Evolutionary conservation across 2,113 vertebrate species (phyloP).

Genomic region (Brienomyrus longianalis): DNA sequence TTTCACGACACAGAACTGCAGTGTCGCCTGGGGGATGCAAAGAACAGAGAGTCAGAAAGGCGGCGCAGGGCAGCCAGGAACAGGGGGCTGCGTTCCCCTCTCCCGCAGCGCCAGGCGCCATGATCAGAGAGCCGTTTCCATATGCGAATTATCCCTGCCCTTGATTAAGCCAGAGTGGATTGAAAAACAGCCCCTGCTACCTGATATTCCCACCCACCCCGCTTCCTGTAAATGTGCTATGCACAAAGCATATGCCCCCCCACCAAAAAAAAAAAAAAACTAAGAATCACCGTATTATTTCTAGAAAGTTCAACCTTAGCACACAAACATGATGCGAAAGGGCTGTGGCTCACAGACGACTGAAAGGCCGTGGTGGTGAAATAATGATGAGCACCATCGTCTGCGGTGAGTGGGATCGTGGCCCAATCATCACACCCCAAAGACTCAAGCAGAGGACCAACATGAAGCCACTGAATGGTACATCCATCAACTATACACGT

Average conservation of each 20-base stretch:
- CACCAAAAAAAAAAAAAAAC: background rate
- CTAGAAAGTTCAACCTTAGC: background rate
- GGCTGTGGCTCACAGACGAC: background rate
- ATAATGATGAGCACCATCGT: background rate
- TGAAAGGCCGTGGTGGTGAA: background rate
- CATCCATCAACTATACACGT: background rate
- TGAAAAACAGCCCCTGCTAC: background rate
- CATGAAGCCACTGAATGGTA: background rate
- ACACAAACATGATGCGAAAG: background rate
- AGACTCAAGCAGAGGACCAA: background rate
- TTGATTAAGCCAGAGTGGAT: too few relatives aligned
- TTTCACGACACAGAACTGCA: conserved; percentile 96
- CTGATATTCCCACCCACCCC: background rate
- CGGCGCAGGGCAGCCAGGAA: background rate
- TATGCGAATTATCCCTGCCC: background rate
- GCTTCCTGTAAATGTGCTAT: background rate
- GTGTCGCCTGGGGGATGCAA: conserved; percentile 71
- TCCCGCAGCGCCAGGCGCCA: background rate
- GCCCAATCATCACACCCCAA: background rate
- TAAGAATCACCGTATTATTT: background rate
- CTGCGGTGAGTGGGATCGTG: background rate
- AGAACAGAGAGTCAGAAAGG: conserved; percentile 20
- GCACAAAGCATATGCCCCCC: background rate
- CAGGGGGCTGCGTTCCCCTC: background rate
- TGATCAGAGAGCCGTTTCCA: background rate